phyloP scores from a whole-genome alignment of 2,888 invertebrate genomes.

The Cotesia congregata region DNA sequence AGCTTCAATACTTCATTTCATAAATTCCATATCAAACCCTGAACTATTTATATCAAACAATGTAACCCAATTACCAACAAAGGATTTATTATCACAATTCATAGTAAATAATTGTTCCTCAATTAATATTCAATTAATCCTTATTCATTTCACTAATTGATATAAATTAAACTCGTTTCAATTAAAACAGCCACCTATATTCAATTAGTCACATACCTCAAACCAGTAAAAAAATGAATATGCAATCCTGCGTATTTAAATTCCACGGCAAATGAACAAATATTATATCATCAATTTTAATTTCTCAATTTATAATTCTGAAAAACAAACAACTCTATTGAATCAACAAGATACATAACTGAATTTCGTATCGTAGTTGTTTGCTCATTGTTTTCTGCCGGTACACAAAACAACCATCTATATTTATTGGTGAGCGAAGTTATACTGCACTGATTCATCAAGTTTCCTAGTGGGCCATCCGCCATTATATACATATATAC shows the following conservation, averaged over 20 bases:
- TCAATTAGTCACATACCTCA: too few species aligned
- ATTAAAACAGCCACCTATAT: too few species aligned
- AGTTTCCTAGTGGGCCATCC: slow-evolving; percentile 33
- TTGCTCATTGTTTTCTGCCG: slow-evolving; percentile 19
- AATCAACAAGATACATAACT: slow-evolving; percentile 20
- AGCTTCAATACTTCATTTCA: too few species aligned
- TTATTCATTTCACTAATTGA: too few species aligned
- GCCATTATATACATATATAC: slow-evolving; percentile 10
- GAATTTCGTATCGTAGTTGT: slow-evolving; percentile 27
- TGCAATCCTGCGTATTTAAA: background rate
- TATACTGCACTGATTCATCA: slow-evolving; percentile 36
- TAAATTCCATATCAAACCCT: too few species aligned
- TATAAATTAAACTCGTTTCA: too few species aligned
- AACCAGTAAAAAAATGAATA: too few species aligned
- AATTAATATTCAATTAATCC: too few species aligned
- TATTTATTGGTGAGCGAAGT: slow-evolving; percentile 38
- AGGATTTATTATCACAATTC: too few species aligned
- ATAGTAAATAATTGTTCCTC: too few species aligned
- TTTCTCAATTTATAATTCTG: background rate
- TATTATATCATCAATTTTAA: background rate
- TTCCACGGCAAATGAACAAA: background rate
- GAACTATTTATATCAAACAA: too few species aligned
- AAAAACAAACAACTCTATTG: background rate
- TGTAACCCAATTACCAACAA: too few species aligned
- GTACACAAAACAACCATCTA: slow-evolving; percentile 29